Conservation (phyloP, 1,140 invertebrate species). For the Hyphantria cunea region DNA sequence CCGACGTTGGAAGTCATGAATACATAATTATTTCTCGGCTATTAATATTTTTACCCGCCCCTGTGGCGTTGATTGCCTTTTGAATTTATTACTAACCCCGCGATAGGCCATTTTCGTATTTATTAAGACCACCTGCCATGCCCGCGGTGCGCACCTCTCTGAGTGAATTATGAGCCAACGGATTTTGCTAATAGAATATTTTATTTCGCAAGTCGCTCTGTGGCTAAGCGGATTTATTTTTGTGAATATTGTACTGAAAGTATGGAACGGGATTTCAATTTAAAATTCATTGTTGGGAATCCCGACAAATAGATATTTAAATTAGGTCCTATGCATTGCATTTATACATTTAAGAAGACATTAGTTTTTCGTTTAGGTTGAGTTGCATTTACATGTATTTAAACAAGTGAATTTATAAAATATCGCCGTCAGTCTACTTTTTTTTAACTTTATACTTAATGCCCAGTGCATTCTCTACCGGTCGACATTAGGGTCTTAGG, state of each 20-base stretch:
- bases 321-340: too few species aligned
- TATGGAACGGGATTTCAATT: conserved; percentile 13
- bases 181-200: conserved; percentile 80
- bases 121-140: conserved; percentile 80
- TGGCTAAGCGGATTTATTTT: conserved; percentile 50
- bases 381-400: too few species aligned
- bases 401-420: too few species aligned
- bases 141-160: conserved; percentile 58
- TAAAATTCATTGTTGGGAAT: too few species aligned
- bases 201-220: conserved; percentile 63
- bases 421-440: too few species aligned
- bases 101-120: conserved; percentile 78
- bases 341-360: too few species aligned
- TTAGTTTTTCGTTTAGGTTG: too few species aligned
- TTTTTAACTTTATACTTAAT: too few species aligned
- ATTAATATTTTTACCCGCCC: conserved; percentile 78
- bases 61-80: conserved; percentile 79
- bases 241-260: conserved; percentile 27
- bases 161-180: conserved; percentile 73
- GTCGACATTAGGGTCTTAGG: too few species aligned
- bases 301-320: too few species aligned
- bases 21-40: conserved; percentile 79
- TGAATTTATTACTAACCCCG: conserved; percentile 80
- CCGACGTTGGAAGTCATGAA: conserved; percentile 66
- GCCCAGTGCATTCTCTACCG: too few species aligned